These are phyloP conservation scores for Scaptomyza caliginosa DNA, from an alignment of 2,888 invertebrate genomes.

Conservation along the genomic window DNA sequence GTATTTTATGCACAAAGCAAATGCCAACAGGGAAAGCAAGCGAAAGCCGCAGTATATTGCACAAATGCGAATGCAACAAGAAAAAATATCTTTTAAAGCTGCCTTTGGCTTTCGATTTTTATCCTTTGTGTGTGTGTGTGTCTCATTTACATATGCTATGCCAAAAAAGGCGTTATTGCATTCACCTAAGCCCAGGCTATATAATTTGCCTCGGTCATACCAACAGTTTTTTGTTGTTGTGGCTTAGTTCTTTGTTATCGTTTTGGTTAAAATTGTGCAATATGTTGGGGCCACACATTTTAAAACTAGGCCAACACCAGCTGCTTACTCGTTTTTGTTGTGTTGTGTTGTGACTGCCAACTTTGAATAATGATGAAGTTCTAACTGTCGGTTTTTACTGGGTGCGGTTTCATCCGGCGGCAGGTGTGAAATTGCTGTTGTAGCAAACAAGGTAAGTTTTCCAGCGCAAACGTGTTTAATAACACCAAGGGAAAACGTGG, in stretches of 20 bases:
- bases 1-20: conserved; percentile 57
- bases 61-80: conserved; percentile 52
- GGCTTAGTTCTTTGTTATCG: conserved; percentile 34
- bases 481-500: not conserved
- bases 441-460: not conserved
- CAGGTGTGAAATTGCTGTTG: conserved; percentile 27
- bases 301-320: conserved; percentile 67
- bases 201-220: conserved; percentile 36
- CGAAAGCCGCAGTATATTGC: conserved; percentile 20
- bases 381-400: conserved; percentile 17
- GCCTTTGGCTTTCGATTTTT: conserved; percentile 48
- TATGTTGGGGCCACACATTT: conserved; percentile 43
- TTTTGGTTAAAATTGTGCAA: conserved; percentile 42
- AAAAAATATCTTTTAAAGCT: conserved; percentile 59
- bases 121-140: not conserved
- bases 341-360: conserved; percentile 23
- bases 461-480: not conserved
- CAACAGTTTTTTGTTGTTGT: conserved; percentile 16
- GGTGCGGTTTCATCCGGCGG: conserved; percentile 4
- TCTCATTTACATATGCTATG: conserved; percentile 65
- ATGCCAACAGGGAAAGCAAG: conserved; percentile 39
- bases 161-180: conserved; percentile 36
- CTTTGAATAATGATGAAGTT: conserved; percentile 71
- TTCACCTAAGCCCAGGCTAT: conserved; percentile 29
- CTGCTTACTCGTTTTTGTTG: conserved; percentile 31